These are phyloP conservation scores for Typhlichthys eigenmanni DNA, from an alignment of 2,797 vertebrate genomes.

Conservation along the genomic window DNA sequence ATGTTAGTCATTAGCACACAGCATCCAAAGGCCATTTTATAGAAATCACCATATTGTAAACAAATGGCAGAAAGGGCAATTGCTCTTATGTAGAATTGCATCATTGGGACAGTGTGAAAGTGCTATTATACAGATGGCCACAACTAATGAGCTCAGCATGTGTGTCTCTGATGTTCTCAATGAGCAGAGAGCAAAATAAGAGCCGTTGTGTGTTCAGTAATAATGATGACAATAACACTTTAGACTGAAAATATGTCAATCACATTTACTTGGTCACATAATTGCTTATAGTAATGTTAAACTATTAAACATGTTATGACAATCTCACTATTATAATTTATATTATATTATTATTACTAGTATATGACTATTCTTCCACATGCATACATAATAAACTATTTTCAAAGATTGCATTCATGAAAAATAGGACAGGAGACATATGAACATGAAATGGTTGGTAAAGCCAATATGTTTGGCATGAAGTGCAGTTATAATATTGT, in stretches of 20 bases:
- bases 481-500: slow-evolving; percentile 78
- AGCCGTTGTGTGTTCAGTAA: slow-evolving; percentile 63
- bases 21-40: slow-evolving; percentile 42
- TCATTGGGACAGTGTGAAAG: slow-evolving; percentile 65
- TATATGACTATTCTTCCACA: slow-evolving; percentile 39
- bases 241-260: slow-evolving; percentile 63
- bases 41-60: slow-evolving; percentile 50
- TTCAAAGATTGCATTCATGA: slow-evolving; percentile 70
- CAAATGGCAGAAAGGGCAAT: slow-evolving; percentile 55
- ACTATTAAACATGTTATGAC: too few relatives aligned
- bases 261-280: slow-evolving; percentile 51
- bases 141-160: slow-evolving; percentile 79
- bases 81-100: slow-evolving; percentile 70
- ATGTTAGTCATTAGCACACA: slow-evolving; percentile 26
- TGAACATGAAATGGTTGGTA: slow-evolving; percentile 68
- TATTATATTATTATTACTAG: slow-evolving; percentile 22
- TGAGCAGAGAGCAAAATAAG: slow-evolving; percentile 63
- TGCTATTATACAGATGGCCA: slow-evolving; percentile 78
- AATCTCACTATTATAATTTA: background rate
- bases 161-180: slow-evolving; percentile 67
- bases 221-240: slow-evolving; percentile 64
- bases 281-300: slow-evolving; percentile 50
- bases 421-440: slow-evolving; percentile 65
- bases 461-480: slow-evolving; percentile 75
- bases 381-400: slow-evolving; percentile 60